A percentile compares a stretch with the other conserved stretches of the same genome.
phyloP scores from a whole-genome alignment of 1,140 invertebrate species.

The Epicauta chinensis region DNA sequence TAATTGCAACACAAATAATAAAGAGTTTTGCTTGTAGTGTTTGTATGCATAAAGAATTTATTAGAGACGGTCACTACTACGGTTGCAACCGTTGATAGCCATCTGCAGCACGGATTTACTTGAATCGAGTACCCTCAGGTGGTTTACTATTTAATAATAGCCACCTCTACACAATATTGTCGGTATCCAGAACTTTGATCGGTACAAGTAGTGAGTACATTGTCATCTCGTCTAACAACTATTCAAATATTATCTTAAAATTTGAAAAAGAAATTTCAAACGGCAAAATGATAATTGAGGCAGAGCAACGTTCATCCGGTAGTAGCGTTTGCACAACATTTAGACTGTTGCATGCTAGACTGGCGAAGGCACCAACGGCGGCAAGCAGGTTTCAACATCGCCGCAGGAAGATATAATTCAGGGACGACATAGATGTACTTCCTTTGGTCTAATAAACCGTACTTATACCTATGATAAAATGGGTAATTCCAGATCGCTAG shows the following conservation, averaged over 20 bases:
- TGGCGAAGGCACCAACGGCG: slow-evolving; percentile 4
- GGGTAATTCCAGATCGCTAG: too few relatives aligned
- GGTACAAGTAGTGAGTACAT: too few relatives aligned
- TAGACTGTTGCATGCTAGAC: slow-evolving; percentile 23
- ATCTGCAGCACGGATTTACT: too few relatives aligned
- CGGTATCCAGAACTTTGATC: too few relatives aligned
- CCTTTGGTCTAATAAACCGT: neutral
- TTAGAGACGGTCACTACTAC: neutral
- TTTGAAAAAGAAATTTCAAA: too few relatives aligned
- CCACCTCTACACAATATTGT: too few relatives aligned
- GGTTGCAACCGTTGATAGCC: too few relatives aligned
- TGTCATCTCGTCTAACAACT: too few relatives aligned
- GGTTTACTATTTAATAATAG: too few relatives aligned
- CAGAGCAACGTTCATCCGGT: slow-evolving; percentile 27
- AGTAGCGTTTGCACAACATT: slow-evolving; percentile 20
- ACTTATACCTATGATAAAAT: too few relatives aligned
- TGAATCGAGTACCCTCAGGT: too few relatives aligned
- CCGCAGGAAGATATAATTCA: slow-evolving; percentile 13
- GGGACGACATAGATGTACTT: slow-evolving; percentile 8
- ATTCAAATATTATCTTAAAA: too few relatives aligned
- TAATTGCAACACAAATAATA: slow-evolving; percentile 7
- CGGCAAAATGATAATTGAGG: slow-evolving; percentile 28
- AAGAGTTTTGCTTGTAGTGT: neutral
- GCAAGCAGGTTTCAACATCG: slow-evolving; percentile 6
- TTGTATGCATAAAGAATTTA: neutral